phyloP scores from a whole-genome alignment of 2,888 invertebrate species.

The Orthosia incerta region DNA sequence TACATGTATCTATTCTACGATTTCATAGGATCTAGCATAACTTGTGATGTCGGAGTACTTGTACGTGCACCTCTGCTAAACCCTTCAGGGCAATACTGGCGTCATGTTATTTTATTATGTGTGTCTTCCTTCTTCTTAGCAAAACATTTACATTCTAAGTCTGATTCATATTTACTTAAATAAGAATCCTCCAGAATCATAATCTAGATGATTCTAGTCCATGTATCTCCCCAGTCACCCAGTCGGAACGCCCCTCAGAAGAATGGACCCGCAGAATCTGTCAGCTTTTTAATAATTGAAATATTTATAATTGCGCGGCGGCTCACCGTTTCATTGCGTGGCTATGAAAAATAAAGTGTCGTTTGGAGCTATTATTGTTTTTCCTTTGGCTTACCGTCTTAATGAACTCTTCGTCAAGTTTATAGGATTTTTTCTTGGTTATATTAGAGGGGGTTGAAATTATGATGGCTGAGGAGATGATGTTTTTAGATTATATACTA shows the following conservation, averaged over 20 bases:
- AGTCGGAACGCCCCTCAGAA: constrained; percentile 62
- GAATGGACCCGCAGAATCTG: constrained; percentile 74
- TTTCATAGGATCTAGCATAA: too few relatives aligned
- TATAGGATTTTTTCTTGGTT: constrained; percentile 37
- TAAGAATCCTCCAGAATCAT: too few relatives aligned
- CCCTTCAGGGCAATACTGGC: too few relatives aligned
- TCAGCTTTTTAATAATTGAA: constrained; percentile 85
- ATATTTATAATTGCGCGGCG: constrained; percentile 85
- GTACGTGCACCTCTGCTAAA: too few relatives aligned
- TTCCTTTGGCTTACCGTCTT: constrained; percentile 63
- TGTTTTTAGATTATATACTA: not conserved
- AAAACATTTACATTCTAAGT: too few relatives aligned
- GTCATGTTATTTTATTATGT: too few relatives aligned
- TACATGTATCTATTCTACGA: too few relatives aligned
- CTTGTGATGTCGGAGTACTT: too few relatives aligned
- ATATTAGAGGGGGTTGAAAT: not conserved
- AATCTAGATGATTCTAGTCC: too few relatives aligned
- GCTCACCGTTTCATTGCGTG: constrained; percentile 73
- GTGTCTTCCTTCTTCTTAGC: too few relatives aligned
- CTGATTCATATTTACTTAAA: too few relatives aligned
- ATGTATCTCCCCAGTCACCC: not conserved
- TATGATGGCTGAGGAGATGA: not conserved
- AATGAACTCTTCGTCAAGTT: constrained; percentile 58
- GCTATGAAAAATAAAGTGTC: constrained; percentile 73
- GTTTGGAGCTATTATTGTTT: constrained; percentile 80